Evolutionary conservation across 92 coral and sea anemone genomes (phyloP), one percentile per base, ranked within the genome.

Genomic region (Palythoa heliodiscus): DNA sequence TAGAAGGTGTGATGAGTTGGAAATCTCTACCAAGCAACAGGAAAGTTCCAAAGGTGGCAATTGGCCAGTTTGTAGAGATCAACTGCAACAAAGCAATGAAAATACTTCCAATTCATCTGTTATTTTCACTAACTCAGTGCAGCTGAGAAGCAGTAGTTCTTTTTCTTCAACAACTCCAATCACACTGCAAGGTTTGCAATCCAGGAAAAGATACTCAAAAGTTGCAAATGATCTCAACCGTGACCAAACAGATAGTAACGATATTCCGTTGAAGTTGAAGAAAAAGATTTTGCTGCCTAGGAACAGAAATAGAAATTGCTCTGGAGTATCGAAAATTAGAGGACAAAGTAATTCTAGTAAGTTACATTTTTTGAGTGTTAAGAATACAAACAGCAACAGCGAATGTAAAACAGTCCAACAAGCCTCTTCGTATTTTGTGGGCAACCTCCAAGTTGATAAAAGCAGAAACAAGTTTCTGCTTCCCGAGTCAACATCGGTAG

Each of bases 121-220:
- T 57, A 16, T 7, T 60, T 4, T 43, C 10, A 23, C 15, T 8
- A 37, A 12, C 23, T 57, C 82, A 7, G 16, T 48, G 7, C 24
- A 77, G 13, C 58, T 14, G 2, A 58, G 64, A 58, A 19, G 17
- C 6, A 4, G 73, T 25, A 37, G 76, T 11, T 52, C 86, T 22
- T 93, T 93, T 72, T 89, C 90, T 11, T 89, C 97, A 43, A 93
- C 91, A 12, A 80, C 88, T 63, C 97, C 97, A 17, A 93, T 93
- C 19, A 91, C 89, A 0, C 70, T 93, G 11, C 85, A 87, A 52
- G 39, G 82, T 6, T 58, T 25, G 16, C 76, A 48, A 29, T 64
- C 88, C 47, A 82, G 88, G 76, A 91, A 89, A 68, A 89, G 89
- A 78, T 47, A 80, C 73, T 66, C 73, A 10, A 67, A 38, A 37